Evolutionary conservation across 1,140 invertebrate genomes (phyloP), one percentile per base, ranked within the genome.

Genomic region (Copidosoma floridanum): DNA sequence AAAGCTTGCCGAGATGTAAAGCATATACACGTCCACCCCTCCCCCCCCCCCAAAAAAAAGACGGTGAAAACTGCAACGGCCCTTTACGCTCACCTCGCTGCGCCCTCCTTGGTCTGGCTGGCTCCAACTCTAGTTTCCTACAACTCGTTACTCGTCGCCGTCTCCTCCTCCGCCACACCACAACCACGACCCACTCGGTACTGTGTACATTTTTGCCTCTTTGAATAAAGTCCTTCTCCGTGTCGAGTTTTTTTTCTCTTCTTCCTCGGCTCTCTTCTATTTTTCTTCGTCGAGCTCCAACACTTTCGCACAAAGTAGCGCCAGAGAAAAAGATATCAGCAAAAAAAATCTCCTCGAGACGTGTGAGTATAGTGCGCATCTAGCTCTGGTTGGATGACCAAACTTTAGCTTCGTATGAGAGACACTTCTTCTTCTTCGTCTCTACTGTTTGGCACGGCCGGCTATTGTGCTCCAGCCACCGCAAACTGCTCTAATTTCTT

Each of bases 21-120:
- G 44, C 23, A n/a, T n/a, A n/a, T n/a, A n/a, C n/a, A n/a, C n/a
- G n/a, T n/a, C n/a, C n/a, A n/a, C n/a, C n/a, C n/a, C n/a, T n/a
- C n/a, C n/a, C n/a, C n/a, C n/a, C n/a, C n/a, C n/a, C n/a, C n/a
- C n/a, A n/a, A n/a, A n/a, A n/a, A n/a, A n/a, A n/a, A n/a, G n/a
- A n/a, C n/a, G n/a, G n/a, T n/a, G n/a, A 44, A 62, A 65, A 26
- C 47, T 58, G 38, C 62, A 59, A 57, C 54, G 57, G 61, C 54
- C 53, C 58, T 66, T 59, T 58, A 64, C 46, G 52, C 65, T 64
- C 53, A 41, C 59, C 58, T 59, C 48, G 35, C 20, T 18, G 26
- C 32, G 37, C 38, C 41, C 32, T 14, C 47, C 11, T 40, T 43
- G 41, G 50, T 38, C 29, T 43, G 40, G 21, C n/a, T 14, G 48